Evolutionary conservation across 2,797 vertebrate species (phyloP), one percentile per base, ranked within the genome.

Genomic region (Pelodytes ibericus): DNA sequence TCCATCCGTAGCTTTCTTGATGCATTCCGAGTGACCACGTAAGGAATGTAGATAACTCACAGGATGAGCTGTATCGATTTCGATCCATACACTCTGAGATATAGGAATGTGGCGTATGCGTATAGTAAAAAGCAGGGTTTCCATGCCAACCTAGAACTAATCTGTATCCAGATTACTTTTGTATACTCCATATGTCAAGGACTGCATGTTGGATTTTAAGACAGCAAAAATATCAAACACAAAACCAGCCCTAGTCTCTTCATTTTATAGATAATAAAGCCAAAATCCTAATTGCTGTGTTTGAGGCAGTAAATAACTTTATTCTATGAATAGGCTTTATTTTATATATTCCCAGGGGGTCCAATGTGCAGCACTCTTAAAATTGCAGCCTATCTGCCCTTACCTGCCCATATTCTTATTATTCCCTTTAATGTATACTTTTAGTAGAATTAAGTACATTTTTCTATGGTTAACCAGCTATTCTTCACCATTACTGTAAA

Each of bases 121-220:
- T 47, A 49, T 24, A 67, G 56, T 49, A 68, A 66, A 26, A 66
- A n/a, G 36, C 25, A 49, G 1, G 25, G 64, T 49, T 61, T 75
- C 36, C 58, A 69, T 27, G 31, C 15, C 44, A 56, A 69, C 65
- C 56, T 24, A 70, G 20, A 30, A 47, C 33, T 49, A 44, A 41
- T 18, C 20, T 24, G 7, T 39, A 26, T 30, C 29, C 65, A 27
- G 26, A 41, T 71, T 59, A 36, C 53, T n/a, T 39, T 41, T 59
- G 44, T 27, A 27, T 31, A 59, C 68, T 71, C 31, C 33, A 71
- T 71, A 41, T 59, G 53, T 33, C 13, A 18, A n/a, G 56, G 15
- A 59, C 39, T 26, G 7, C 9, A 71, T 71, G 16, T 44, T 71
- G 53, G 20, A 49, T 31, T 49, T 49, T 30, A 13, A 15, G 11